Base-by-base conservation (phyloP, 2,113 vertebrate genomes). In the Chaetorhynchus papuensis region DNA sequence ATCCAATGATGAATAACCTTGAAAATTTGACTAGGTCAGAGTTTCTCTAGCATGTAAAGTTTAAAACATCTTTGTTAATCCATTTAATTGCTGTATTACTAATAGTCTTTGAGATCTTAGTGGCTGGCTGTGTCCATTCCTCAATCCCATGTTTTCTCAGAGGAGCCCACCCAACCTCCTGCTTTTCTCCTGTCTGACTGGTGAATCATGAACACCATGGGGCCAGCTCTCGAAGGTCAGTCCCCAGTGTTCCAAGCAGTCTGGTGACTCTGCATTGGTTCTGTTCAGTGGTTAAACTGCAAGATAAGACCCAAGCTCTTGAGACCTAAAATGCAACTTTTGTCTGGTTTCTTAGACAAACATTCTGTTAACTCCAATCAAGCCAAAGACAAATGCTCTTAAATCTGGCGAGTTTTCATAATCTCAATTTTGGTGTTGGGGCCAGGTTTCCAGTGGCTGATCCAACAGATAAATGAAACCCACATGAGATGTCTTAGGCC, bases 291-390 rank as follows among this genome's bases (percentile, higher is more conserved):
- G 39, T 85, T 91, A 84, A 89, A 84, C 88, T 65, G 66, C n/a
- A 88, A 79, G 93, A 87, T 61, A 94, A 85, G 75, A 57, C 30
- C 61, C 31, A 60, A 37, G 14, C 13, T 30, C 91, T 71, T 90
- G 49, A 93, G 66, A 94, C 49, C 39, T 72, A 49, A 95, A 89
- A 61, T 47, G 39, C 7, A 80, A 52, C 57, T 96, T 96, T 87
- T 53, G 63, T 95, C 80, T 93, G 87, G 35, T 90, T 97, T 71
- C 60, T 83, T 81, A 68, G 87, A 65, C 63, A 94, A 96, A 95
- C 49, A 39, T 71, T 83, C 42, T 82, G 12, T 94, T 85, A 66
- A 77, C 53, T 89, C 54, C 52, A 64, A 56, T 61, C 41, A 93
- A 96, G 81, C 82, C 87, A 92, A 93, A 93, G 33, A 37, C n/a